Base-by-base conservation (phyloP, 2,113 vertebrate genomes). In the Pholis gunnellus region DNA sequence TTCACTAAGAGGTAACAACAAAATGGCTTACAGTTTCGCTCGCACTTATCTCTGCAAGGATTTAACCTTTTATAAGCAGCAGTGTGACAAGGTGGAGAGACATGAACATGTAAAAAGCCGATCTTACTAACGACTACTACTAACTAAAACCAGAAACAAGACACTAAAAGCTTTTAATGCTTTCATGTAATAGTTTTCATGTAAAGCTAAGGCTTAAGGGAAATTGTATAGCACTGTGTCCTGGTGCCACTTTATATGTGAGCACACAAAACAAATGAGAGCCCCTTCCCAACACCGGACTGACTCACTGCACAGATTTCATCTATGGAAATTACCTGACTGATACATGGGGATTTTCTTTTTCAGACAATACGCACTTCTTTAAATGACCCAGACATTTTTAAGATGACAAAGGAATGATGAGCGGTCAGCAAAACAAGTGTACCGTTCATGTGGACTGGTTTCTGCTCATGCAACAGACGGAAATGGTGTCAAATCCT, bases 401-500 rank as follows among this genome's bases (percentile, higher is more conserved):
- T 29, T 52, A 34, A 68, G 38, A 75, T 9, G 27, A 56, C 31
- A 31, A 31, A 73, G 60, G 0, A 70, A 67, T 31, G 29, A 70
- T 14, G 29, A 79, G 67, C 4, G 70, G 88, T 89, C 85, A 84
- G 81, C 61, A 60, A 71, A 74, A 74, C 48, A 31, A 75, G 27
- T 9, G 40, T 40, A 36, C 36, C 27, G 9, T 38, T 88, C 72
- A 80, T 36, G 52, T 72, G 68, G 60, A 74, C 60, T 59, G 67
- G 76, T 84, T 84, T 84, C 75, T 85, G 79, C 70, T 89, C 82
- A 18, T 44, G 72, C 72, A 69, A 73, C 71, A 86, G 78, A 89
- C 82, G 79, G 75, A 86, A 89, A 91, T 81, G 44, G 86, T 92
- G 89, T 93, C 86, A 92, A 82, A 88, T 67, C 81, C 75, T 88